Conservation (phyloP, 2,888 invertebrate species). For the Eupithecia subfuscata region DNA sequence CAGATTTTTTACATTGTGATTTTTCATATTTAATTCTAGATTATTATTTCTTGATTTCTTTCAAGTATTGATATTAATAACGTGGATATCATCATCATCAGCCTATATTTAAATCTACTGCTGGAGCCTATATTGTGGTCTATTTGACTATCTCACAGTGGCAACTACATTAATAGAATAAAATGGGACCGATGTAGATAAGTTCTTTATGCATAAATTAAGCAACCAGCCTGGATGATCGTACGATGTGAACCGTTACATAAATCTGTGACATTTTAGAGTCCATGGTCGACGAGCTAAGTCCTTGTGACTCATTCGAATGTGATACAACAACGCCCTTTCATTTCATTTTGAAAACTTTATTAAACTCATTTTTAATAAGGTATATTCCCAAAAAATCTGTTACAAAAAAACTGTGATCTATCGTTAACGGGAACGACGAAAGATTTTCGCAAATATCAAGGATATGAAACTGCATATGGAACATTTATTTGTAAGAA, state of each 20-base stretch:
- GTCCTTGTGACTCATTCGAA: slow-evolving; percentile 37
- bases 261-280: slow-evolving; percentile 52
- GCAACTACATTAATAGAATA: not conserved
- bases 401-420: not conserved
- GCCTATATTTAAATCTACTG: not conserved
- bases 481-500: not conserved
- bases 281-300: slow-evolving; percentile 57
- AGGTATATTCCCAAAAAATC: not conserved
- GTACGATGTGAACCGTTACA: slow-evolving; percentile 14
- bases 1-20: too few relatives aligned
- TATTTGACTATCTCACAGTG: not conserved
- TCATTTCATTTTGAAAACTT: not conserved
- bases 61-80: not conserved
- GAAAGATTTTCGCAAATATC: not conserved
- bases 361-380: not conserved
- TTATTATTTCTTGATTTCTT: not conserved
- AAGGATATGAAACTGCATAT: not conserved
- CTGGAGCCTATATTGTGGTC: not conserved
- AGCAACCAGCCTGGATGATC: slow-evolving; percentile 8
- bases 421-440: not conserved
- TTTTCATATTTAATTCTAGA: too few relatives aligned
- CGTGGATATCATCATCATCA: not conserved
- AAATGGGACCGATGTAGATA: not conserved
- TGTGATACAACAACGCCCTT: slow-evolving; percentile 27
- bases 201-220: not conserved